Base-by-base conservation (phyloP, 2,797 vertebrate genomes). In the Myotis findleyi region DNA sequence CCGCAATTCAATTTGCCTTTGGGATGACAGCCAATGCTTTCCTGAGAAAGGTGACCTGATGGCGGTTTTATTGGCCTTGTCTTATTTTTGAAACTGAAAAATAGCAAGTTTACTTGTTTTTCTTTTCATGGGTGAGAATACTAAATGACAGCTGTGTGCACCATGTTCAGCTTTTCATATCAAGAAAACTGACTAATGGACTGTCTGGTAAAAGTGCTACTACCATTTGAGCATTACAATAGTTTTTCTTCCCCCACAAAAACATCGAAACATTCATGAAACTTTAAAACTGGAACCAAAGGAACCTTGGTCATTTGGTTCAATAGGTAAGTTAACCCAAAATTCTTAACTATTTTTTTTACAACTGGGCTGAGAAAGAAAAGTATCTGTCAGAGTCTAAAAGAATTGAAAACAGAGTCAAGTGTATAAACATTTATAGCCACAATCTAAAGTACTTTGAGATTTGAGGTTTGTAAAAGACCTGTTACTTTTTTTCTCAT, bases 51-150 rank as follows among this genome's bases (percentile, higher is more conserved):
- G 33, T 41, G 5, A 17, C 5, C 53, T 38, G 30, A 77, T 83
- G 62, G 38, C 30, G 89, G 87, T 3, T 94, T 95, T 84, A 79
- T 21, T 86, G 51, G 41, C 41, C 87, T 92, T 94, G 81, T 92
- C 95, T 97, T 96, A 93, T 90, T 94, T 94, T 94, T 94, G 87
- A 96, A 95, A 84, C 62, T 93, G 79, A 93, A 91, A 97, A 97
- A 76, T 55, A 86, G 55, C 73, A 89, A 87, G 86, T 92, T 95
- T 88, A 76, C 44, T 25, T 88, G 76, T 95, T 97, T 95, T 94
- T 76, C 59, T 66, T 83, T 95, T 86, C 77, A 68, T 57, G 49
- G 73, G 7, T 72, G 75, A 89, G 90, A 95, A 95, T 77, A 69
- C 66, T 94, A 53, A 53, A 53, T 95, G 88, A 66, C 8, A 91